Conservation (phyloP, 2,797 vertebrate genomes). For the Helicolenus hilgendorfi region DNA sequence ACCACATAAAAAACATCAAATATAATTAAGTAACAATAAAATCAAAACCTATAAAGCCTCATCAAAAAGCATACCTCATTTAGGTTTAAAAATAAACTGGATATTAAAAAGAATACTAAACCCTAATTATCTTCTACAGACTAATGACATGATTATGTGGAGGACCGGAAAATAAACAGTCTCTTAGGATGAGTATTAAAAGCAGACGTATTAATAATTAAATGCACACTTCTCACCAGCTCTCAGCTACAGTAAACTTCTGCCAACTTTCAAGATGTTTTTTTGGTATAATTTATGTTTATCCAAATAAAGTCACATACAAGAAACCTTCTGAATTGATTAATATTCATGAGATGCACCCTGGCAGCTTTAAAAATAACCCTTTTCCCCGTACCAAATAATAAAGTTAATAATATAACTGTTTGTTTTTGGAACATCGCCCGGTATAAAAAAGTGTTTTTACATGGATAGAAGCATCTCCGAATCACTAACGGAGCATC, state of each 20-base stretch:
- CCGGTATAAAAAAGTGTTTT: neutral
- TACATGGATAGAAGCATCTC: neutral
- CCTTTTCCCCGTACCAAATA: neutral
- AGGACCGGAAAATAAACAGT: neutral
- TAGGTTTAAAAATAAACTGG: neutral
- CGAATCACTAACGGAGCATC: neutral
- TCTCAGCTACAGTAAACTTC: neutral
- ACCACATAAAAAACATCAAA: neutral
- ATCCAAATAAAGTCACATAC: neutral
- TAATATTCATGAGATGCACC: conserved; percentile 2
- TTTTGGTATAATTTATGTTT: neutral
- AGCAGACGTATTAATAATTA: neutral
- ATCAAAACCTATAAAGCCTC: neutral
- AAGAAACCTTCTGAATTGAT: neutral
- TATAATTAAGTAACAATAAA: neutral
- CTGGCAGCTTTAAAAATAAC: neutral
- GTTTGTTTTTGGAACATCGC: neutral
- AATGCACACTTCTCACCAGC: neutral
- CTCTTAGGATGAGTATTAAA: neutral
- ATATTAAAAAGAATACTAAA: neutral
- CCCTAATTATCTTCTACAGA: neutral
- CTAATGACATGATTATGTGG: neutral
- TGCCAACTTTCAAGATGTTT: neutral
- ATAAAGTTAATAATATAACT: neutral
- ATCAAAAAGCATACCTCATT: neutral